Conservation (phyloP, 2,888 invertebrate genomes). For the Aplocera efformata region DNA sequence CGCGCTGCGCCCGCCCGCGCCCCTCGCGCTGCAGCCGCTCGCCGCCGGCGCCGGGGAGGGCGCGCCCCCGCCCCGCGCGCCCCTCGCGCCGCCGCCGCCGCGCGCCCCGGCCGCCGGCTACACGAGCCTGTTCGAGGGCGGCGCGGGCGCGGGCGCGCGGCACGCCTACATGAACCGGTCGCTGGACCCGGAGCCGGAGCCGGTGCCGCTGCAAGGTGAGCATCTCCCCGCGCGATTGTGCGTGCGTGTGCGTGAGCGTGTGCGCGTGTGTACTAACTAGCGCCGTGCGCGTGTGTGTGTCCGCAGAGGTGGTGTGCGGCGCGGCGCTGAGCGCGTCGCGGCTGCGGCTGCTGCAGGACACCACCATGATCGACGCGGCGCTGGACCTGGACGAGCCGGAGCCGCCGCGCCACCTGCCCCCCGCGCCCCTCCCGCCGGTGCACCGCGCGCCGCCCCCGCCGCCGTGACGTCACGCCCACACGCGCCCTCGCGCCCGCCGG, state of each 20-base stretch:
- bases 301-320: slow-evolving; percentile 14
- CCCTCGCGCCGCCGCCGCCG: slow-evolving; percentile 20
- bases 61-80: slow-evolving; percentile 19
- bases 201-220: slow-evolving; percentile 53
- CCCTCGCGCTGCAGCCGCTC: slow-evolving; percentile 79
- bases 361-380: slow-evolving; percentile 94
- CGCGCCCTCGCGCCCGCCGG: slow-evolving; percentile 1
- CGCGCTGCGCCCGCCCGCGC: slow-evolving; percentile 87
- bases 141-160: slow-evolving; percentile 31
- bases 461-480: not conserved
- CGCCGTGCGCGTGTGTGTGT: slow-evolving; percentile 6
- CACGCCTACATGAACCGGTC: slow-evolving; percentile 77
- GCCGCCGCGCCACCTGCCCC: slow-evolving; percentile 47
- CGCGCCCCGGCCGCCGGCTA: slow-evolving; percentile 24
- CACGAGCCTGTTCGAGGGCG: slow-evolving; percentile 35
- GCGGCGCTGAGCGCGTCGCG: slow-evolving; percentile 83
- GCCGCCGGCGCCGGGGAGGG: slow-evolving; percentile 9
- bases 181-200: slow-evolving; percentile 75
- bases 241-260: slow-evolving; percentile 22
- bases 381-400: slow-evolving; percentile 93
- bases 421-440: slow-evolving; percentile 20
- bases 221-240: slow-evolving; percentile 6
- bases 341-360: slow-evolving; percentile 89
- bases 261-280: slow-evolving; percentile 1
- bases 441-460: slow-evolving; percentile 15